These are phyloP conservation scores for Tupaia chinensis DNA, from an alignment of 2,113 vertebrate genomes.

Conservation along the genomic window DNA sequence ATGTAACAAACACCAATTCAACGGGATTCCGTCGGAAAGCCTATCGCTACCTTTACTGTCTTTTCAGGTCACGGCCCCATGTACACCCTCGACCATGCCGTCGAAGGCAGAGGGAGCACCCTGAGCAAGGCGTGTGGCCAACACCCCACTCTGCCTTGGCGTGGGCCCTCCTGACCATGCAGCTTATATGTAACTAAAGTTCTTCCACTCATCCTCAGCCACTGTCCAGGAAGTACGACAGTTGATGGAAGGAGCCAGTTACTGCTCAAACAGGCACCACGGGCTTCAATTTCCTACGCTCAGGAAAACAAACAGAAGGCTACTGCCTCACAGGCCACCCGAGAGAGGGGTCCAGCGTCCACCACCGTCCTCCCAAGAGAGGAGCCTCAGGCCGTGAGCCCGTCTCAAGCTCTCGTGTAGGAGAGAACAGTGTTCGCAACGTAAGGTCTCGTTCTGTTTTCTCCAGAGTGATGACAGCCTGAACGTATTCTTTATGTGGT, in stretches of 20 bases:
- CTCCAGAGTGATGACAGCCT: not conserved
- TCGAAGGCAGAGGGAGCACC: not conserved
- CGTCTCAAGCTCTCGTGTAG: not conserved
- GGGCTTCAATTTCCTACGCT: not conserved
- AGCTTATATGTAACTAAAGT: not conserved
- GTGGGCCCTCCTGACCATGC: not conserved
- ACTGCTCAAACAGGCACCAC: not conserved
- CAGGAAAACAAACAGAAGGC: not conserved
- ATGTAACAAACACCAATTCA: not conserved
- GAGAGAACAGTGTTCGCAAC: not conserved
- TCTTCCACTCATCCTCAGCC: not conserved
- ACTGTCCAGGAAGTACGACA: not conserved
- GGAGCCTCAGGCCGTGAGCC: not conserved
- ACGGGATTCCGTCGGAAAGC: not conserved
- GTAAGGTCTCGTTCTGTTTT: not conserved
- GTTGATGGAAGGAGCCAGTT: not conserved
- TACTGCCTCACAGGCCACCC: no score
- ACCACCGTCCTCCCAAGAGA: not conserved
- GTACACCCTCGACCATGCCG: not conserved
- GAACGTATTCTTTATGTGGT: not conserved
- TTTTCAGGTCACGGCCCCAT: no score
- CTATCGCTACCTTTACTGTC: not conserved
- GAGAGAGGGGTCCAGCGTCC: no score
- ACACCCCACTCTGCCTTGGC: not conserved
- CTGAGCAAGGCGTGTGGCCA: not conserved